Evolutionary conservation across 1,140 invertebrate species (phyloP), one percentile per base, ranked within the genome.

Genomic region (Lutraria rhynchaena): DNA sequence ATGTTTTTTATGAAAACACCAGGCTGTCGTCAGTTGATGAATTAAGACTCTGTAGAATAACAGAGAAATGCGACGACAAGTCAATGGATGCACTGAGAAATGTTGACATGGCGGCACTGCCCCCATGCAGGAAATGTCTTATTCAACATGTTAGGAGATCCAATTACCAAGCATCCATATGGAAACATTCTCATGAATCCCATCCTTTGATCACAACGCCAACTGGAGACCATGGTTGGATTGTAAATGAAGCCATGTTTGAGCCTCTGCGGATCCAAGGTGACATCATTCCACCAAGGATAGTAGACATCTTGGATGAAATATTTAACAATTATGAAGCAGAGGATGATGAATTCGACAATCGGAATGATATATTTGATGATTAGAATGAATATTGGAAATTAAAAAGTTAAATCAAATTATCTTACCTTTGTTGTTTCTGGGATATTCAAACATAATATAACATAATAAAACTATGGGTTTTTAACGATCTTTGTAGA

Each of bases 31-130:
- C 44, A 31, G 44, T 70, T 70, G 65, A 51, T n/a, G 22, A 49
- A 24, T 70, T 53, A 31, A 70, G 67, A 51, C n/a, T 70, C 44
- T 35, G 17, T 46, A 33, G 31, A 27, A 70, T 70, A 53, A 70
- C 24, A 46, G 46, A 51, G 17, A 53, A 70, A 27, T 29, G 67
- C 31, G 67, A 53, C 7, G 60, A 63, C 19, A 63, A 37, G n/a
- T 33, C 60, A 37, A 27, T 29, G 0, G 49, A 70, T 35, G 44
- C 67, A 0, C 29, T 53, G n/a, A 1, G 31, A 24, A 70, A 53
- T 11, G 31, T 51, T 27, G 67, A 53, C 27, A 70, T 70, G 27
- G 44, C 0, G 15, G 41, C 24, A 13, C 13, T 35, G 22, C 29
- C 65, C 17, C 65, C 65, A 17, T 17, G 46, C 31, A 53, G 33